Evolutionary conservation across 53 echinoderm and acorn worm genomes (phyloP), one percentile per base, ranked within the genome.

Genomic region (Arbacia lixula): DNA sequence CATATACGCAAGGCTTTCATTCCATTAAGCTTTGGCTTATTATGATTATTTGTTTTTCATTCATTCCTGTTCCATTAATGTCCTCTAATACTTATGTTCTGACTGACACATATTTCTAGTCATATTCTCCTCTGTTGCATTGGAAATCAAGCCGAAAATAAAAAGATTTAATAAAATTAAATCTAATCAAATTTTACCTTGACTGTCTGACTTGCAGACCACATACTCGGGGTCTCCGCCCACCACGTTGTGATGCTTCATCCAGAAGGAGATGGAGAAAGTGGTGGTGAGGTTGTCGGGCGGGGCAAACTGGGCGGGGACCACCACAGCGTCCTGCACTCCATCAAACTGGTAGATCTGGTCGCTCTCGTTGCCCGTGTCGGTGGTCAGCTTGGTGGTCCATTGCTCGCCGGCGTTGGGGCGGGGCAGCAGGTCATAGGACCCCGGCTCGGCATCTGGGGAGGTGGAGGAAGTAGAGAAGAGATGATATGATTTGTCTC

Each of bases 261-360:
- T 99, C 99, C 99, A 99, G 62, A 90, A 95, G 0, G 99, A 91
- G 43, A 95, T 89, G 65, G 88, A 91, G 73, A 92, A 99, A 3
- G 83, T 87, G 38, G 63, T 72, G 12, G 94, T 99, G 52, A 99
- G 85, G 74, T 95, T 99, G 31, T 79, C 60, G 11, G 99, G 99
- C 34, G 77, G 77, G 62, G 94, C 90, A 53, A 92, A 85, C 85
- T 90, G 87, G 67, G 88, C 85, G 3, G 98, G 98, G 37, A 98
- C 83, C 52, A 90, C 80, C 24, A 90, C 98, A 6, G 88, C 87
- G 66, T 88, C 90, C 66, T 86, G 83, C 56, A 88, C 86, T 0
- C 99, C 99, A 54, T 99, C 91, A 85, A 99, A 99, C 83, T 89
- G 88, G 79, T 95, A 95, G 71, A 99, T 92, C 66, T 93, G 92